These are phyloP conservation scores for Alexandromys oeconomus DNA, from an alignment of 2,797 vertebrate genomes.

Conservation along the genomic window DNA sequence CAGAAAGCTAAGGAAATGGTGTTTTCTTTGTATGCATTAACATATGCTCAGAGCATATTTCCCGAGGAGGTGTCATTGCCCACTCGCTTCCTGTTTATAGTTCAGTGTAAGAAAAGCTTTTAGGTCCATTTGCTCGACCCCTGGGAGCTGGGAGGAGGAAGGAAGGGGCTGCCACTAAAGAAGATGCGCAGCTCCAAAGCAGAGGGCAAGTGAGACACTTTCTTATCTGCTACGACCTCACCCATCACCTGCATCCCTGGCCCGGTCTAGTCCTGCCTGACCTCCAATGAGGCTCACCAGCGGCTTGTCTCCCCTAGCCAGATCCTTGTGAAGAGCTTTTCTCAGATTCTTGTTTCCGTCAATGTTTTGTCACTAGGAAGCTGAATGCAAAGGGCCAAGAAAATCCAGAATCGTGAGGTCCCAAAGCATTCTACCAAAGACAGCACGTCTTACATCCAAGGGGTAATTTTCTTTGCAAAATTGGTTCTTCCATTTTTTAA, in stretches of 20 bases:
- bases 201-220: background rate
- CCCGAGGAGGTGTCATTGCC: slow-evolving; percentile 69
- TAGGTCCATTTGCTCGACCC: slow-evolving; percentile 59
- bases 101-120: slow-evolving; percentile 72
- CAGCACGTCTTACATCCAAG: background rate
- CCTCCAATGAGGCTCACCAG: background rate
- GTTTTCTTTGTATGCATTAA: slow-evolving; percentile 67
- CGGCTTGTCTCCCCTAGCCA: background rate
- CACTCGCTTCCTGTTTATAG: slow-evolving; percentile 62
- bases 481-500: background rate
- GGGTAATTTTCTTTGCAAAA: background rate
- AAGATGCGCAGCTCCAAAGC: slow-evolving; percentile 47
- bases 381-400: background rate
- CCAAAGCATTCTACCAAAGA: background rate
- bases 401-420: background rate
- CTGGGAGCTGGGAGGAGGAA: slow-evolving; percentile 65
- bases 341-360: background rate
- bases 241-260: too few relatives aligned
- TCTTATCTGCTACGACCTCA: too few relatives aligned
- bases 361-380: slow-evolving; percentile 19
- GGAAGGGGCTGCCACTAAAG: slow-evolving; percentile 73
- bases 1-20: slow-evolving; percentile 59
- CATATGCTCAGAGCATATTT: slow-evolving; percentile 71
- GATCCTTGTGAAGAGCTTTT: background rate
- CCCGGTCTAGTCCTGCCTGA: background rate